phyloP scores from a whole-genome alignment of 2,113 vertebrate genomes.

The Oxyura jamaicensis region DNA sequence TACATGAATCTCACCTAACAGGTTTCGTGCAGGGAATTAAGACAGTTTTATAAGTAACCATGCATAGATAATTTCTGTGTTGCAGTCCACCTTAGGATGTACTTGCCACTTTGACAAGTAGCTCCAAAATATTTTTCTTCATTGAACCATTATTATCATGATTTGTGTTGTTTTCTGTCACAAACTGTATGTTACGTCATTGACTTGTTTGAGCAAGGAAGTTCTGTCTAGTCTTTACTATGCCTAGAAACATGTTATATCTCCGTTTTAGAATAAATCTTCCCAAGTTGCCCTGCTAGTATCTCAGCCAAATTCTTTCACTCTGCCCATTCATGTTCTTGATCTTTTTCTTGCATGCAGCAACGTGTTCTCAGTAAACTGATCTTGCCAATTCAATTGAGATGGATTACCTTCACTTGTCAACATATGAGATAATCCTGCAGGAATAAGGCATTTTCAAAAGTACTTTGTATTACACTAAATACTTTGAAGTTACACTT shows the following conservation, averaged over 20 bases:
- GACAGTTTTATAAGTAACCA: background rate
- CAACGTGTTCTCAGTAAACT: background rate
- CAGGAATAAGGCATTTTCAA: background rate
- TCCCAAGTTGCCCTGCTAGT: background rate
- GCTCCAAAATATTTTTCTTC: background rate
- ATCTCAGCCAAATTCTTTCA: background rate
- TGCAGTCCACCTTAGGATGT: background rate
- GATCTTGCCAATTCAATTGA: background rate
- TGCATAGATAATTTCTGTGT: background rate
- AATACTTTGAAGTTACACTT: background rate
- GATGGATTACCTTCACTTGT: background rate
- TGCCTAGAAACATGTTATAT: background rate
- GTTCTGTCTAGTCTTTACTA: background rate
- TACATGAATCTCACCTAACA: background rate
- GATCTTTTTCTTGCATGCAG: background rate
- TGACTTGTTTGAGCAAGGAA: background rate
- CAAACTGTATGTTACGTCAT: background rate
- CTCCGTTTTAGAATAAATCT: background rate
- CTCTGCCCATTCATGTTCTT: background rate
- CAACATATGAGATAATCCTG: background rate
- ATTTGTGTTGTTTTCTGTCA: background rate
- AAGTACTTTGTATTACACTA: background rate
- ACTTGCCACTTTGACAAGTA: background rate
- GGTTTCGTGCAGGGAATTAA: background rate
- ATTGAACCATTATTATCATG: background rate